Evolutionary conservation across 2,113 vertebrate genomes (phyloP).

Genomic region (Tichodroma muraria): DNA sequence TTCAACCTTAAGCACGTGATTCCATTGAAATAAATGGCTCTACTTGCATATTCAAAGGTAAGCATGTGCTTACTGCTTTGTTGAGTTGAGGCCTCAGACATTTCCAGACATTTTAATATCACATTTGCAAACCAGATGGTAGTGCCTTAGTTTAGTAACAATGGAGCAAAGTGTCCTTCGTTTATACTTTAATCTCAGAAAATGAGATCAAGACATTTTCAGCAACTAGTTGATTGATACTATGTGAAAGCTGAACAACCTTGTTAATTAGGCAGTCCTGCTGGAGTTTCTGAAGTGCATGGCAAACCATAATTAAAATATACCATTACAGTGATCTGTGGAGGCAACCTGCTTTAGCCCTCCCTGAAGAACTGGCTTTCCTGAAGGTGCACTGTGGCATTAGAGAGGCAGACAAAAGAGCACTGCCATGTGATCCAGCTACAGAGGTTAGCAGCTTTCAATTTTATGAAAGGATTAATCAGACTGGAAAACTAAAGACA

Average conservation of each 20-base stretch:
- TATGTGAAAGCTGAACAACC: constrained; percentile 64
- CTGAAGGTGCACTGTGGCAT: constrained; percentile 27
- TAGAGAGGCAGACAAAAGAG: constrained; percentile 55
- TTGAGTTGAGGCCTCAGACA: background rate
- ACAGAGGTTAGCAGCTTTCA: constrained; percentile 74
- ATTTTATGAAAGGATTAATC: constrained; percentile 78
- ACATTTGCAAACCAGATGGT: constrained; percentile 71
- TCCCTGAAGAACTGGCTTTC: background rate
- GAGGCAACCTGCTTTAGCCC: constrained; percentile 9
- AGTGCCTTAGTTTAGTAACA: constrained; percentile 60
- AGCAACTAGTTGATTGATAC: constrained; percentile 60
- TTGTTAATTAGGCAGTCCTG: constrained; percentile 52
- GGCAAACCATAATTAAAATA: constrained; percentile 43
- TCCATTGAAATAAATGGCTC: background rate
- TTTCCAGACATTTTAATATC: constrained; percentile 52
- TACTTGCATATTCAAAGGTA: constrained; percentile 1
- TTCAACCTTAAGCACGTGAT: background rate
- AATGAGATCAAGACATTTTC: constrained; percentile 68
- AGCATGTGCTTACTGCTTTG: constrained; percentile 2
- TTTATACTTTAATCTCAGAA: constrained; percentile 65
- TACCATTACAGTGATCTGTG: constrained; percentile 6
- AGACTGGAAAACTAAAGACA: constrained; percentile 75
- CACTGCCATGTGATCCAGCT: constrained; percentile 70
- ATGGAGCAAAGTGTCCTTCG: constrained; percentile 61
- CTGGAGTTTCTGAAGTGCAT: constrained; percentile 20